Percentiles rank a stretch among this genome's conserved stretches.
Conservation (phyloP, 1,140 invertebrate species). For the Drosophila orosa region DNA sequence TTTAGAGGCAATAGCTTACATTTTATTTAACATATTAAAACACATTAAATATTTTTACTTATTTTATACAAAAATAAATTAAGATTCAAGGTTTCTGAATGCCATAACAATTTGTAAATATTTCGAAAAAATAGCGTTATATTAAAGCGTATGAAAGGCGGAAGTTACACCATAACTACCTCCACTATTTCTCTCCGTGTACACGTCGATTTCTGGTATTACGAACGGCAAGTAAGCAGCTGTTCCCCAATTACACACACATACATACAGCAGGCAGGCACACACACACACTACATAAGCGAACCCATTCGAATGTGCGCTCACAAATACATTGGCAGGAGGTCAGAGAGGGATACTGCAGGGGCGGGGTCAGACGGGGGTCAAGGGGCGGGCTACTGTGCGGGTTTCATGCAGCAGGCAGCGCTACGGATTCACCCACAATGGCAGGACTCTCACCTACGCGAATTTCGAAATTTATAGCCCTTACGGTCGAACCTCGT, state of each 20-base stretch:
- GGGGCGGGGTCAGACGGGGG: slow-evolving; percentile 8
- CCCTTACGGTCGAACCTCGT: neutral
- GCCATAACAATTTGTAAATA: neutral
- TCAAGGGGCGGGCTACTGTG: slow-evolving; percentile 24
- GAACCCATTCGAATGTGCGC: slow-evolving; percentile 49
- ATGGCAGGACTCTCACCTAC: slow-evolving; percentile 10
- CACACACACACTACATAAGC: slow-evolving; percentile 36
- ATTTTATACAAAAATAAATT: neutral
- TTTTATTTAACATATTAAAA: neutral
- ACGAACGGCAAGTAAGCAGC: slow-evolving; percentile 35
- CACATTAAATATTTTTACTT: too few relatives aligned
- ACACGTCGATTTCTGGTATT: neutral
- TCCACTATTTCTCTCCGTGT: slow-evolving; percentile 7
- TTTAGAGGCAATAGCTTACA: neutral
- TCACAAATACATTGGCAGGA: slow-evolving; percentile 38
- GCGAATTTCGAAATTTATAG: neutral
- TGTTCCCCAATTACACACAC: slow-evolving; percentile 62
- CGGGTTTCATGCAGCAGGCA: slow-evolving; percentile 48
- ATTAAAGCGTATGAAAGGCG: neutral
- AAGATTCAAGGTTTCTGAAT: neutral
- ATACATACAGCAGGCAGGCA: slow-evolving; percentile 29
- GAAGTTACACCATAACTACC: too few relatives aligned
- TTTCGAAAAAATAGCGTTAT: neutral
- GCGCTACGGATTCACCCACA: slow-evolving; percentile 28
- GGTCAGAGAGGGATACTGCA: neutral